A percentile compares a stretch with the other conserved stretches of the same genome.
Evolutionary conservation across 2,797 vertebrate species (phyloP).

Genomic region (Lepus oiostolus): DNA sequence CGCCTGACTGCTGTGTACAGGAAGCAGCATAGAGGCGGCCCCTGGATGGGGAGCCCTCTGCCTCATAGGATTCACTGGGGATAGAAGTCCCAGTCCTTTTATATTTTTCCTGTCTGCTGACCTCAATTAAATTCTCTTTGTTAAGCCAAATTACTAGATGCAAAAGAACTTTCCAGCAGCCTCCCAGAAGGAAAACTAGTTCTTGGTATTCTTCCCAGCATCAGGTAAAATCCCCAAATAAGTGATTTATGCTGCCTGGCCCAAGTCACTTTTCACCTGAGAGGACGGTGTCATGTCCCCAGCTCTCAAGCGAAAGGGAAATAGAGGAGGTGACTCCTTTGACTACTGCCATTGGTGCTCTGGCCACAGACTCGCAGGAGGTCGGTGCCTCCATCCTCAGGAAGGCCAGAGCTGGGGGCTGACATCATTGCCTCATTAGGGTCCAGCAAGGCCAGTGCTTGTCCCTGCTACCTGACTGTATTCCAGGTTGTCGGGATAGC

Average conservation of each 20-base stretch:
- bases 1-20: accelerated
- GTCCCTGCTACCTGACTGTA: neutral
- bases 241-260: neutral
- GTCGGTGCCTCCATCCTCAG: neutral
- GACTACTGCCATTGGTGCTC: neutral
- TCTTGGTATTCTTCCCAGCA: neutral
- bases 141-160: neutral
- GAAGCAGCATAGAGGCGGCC: no score
- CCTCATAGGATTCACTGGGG: neutral
- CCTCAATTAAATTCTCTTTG: neutral
- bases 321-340: neutral
- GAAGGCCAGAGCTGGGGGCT: neutral
- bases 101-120: neutral
- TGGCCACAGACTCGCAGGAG: neutral
- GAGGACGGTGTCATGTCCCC: neutral
- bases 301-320: neutral
- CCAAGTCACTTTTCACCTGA: neutral
- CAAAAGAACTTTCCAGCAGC: neutral
- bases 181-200: neutral
- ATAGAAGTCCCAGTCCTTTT: neutral
- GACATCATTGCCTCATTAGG: neutral
- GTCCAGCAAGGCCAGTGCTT: neutral
- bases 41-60: neutral
- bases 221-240: neutral
- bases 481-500: neutral